These are phyloP conservation scores for Diabrotica undecimpunctata DNA, from an alignment of 1,140 invertebrate genomes.

Conservation along the genomic window DNA sequence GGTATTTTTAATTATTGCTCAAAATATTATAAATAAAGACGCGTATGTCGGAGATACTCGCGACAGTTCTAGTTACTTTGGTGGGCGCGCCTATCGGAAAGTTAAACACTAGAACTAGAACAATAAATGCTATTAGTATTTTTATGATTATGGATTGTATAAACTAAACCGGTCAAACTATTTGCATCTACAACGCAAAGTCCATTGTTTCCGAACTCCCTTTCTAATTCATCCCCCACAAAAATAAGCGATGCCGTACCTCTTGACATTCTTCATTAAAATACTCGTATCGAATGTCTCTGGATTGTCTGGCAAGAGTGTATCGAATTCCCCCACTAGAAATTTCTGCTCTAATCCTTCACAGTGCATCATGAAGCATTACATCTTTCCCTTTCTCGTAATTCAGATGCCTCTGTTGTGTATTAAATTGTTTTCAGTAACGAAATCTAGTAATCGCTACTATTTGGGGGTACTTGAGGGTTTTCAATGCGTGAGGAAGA, in stretches of 20 bases:
- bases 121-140: no score
- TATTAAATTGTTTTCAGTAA: conserved; percentile 22
- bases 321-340: conserved; percentile 11
- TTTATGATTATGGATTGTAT: no score
- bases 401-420: conserved; percentile 6
- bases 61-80: no score
- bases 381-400: conserved; percentile 3
- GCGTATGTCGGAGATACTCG: no score
- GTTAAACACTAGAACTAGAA: no score
- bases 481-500: conserved; percentile 19
- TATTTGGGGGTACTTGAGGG: conserved; percentile 22
- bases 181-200: no score
- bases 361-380: conserved; percentile 15
- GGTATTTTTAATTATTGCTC: no score
- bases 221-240: no score
- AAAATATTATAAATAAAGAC: no score
- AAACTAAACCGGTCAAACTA: no score
- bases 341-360: conserved; percentile 14
- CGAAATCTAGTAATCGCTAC: conserved; percentile 22
- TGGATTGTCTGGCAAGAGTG: background rate
- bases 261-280: background rate
- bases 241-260: background rate
- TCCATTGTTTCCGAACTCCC: no score
- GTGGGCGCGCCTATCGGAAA: no score
- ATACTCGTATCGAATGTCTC: background rate